These are phyloP conservation scores for Heterotis niloticus DNA, from an alignment of 2,113 vertebrate species.

Conservation along the genomic window DNA sequence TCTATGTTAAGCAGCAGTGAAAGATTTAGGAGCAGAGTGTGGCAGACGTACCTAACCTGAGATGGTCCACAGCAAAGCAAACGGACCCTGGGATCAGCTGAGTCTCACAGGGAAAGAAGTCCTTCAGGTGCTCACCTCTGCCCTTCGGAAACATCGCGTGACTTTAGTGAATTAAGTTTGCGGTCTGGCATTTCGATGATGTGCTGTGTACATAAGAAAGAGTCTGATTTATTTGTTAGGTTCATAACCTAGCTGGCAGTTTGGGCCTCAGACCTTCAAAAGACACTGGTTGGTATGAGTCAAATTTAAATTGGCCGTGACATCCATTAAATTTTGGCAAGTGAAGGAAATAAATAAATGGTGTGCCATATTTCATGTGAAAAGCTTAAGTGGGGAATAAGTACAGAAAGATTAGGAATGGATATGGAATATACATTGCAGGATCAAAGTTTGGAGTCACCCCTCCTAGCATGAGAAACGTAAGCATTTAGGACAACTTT, in stretches of 20 bases:
- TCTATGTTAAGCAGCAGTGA: neutral
- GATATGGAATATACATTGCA: neutral
- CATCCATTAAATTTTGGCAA: constrained; percentile 7
- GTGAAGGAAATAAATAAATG: constrained; percentile 9
- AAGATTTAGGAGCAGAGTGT: constrained; percentile 11
- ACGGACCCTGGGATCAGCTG: neutral
- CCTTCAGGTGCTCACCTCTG: constrained; percentile 17
- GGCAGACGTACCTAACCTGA: neutral
- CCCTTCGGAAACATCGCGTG: neutral
- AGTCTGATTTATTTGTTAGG: constrained; percentile 12
- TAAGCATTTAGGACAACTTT: too few relatives aligned
- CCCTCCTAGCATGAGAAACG: too few relatives aligned
- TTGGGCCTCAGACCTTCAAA: constrained; percentile 9
- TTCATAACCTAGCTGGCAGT: constrained; percentile 18
- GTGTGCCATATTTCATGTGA: constrained; percentile 1
- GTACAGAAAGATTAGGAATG: neutral
- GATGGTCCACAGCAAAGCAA: neutral
- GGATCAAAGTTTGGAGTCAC: too few relatives aligned
- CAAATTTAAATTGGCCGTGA: constrained; percentile 12
- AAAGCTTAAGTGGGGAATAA: constrained; percentile 13
- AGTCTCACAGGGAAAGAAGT: constrained; percentile 12
- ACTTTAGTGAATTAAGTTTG: neutral
- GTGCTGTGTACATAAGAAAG: neutral
- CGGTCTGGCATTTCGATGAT: constrained; percentile 10
- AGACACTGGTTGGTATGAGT: constrained; percentile 6